These are phyloP conservation scores for Actinemys pallida DNA, from an alignment of 2,113 vertebrate species.

Conservation along the genomic window DNA sequence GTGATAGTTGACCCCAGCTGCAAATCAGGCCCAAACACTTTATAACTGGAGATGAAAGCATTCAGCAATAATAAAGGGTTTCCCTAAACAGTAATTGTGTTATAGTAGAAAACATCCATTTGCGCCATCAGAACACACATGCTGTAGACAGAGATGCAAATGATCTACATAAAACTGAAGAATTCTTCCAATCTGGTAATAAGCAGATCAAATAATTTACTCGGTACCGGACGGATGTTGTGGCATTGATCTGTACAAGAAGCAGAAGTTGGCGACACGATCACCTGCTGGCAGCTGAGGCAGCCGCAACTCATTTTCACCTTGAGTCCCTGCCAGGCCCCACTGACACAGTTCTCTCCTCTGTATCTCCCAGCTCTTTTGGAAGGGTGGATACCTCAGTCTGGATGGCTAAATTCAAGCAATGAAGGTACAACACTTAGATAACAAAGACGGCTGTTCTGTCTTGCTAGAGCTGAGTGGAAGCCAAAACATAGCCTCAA, in stretches of 20 bases:
- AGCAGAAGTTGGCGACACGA: constrained; percentile 16
- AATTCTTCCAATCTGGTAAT: constrained; percentile 45
- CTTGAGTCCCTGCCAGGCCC: not conserved
- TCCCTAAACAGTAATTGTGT: not conserved
- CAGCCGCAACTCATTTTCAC: not conserved
- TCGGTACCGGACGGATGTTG: not conserved
- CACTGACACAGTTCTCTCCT: not conserved
- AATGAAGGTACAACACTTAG: not conserved
- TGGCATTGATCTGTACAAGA: not conserved
- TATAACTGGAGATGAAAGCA: no score
- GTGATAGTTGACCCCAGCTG: not conserved
- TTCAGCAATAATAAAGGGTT: not conserved
- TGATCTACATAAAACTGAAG: not conserved
- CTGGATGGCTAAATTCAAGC: not conserved
- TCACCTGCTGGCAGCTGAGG: not conserved
- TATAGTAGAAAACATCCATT: constrained; percentile 9
- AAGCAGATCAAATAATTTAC: constrained; percentile 32
- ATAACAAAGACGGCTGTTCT: not conserved
- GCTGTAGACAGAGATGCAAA: not conserved
- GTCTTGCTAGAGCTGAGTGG: no score
- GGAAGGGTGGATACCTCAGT: not conserved
- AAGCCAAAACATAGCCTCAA: no score
- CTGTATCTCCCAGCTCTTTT: not conserved
- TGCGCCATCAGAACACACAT: not conserved
- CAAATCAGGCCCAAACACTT: no score